Percentiles rank a stretch among this genome's conserved stretches.
Evolutionary conservation across 2,888 invertebrate genomes (phyloP).

Genomic region (Heliconius ismenius): DNA sequence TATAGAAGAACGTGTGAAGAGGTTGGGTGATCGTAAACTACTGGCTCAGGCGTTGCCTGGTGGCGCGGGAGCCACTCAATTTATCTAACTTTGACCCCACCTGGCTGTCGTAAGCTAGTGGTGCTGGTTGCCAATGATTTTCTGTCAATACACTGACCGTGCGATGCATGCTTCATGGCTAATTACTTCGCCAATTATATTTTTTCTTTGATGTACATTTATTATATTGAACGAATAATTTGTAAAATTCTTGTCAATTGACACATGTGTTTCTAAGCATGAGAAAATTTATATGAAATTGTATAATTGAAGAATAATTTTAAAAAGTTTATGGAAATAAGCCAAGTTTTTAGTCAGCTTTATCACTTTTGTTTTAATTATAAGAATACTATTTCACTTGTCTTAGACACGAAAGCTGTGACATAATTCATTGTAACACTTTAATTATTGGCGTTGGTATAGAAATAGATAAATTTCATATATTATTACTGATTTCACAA

Average conservation of each 20-base stretch:
- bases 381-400: slow-evolving; percentile 12
- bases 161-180: slow-evolving; percentile 67
- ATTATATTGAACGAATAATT: slow-evolving; percentile 39
- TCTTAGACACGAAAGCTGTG: not conserved
- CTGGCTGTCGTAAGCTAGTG: slow-evolving; percentile 72
- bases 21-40: slow-evolving; percentile 75
- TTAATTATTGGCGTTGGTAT: not conserved
- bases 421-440: slow-evolving; percentile 15
- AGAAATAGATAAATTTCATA: slow-evolving; percentile 8
- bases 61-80: slow-evolving; percentile 72
- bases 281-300: slow-evolving; percentile 2
- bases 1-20: slow-evolving; percentile 71
- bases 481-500: not conserved
- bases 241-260: slow-evolving; percentile 46
- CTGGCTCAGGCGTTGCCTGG: slow-evolving; percentile 64
- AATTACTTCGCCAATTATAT: slow-evolving; percentile 69
- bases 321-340: slow-evolving; percentile 29
- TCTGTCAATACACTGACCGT: slow-evolving; percentile 77
- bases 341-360: slow-evolving; percentile 41
- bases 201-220: slow-evolving; percentile 48
- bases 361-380: slow-evolving; percentile 17
- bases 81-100: slow-evolving; percentile 77
- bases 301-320: slow-evolving; percentile 12
- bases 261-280: slow-evolving; percentile 38
- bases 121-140: slow-evolving; percentile 73